Evolutionary conservation across 2,113 vertebrate species (phyloP).

Genomic region (Nannospalax galili): DNA sequence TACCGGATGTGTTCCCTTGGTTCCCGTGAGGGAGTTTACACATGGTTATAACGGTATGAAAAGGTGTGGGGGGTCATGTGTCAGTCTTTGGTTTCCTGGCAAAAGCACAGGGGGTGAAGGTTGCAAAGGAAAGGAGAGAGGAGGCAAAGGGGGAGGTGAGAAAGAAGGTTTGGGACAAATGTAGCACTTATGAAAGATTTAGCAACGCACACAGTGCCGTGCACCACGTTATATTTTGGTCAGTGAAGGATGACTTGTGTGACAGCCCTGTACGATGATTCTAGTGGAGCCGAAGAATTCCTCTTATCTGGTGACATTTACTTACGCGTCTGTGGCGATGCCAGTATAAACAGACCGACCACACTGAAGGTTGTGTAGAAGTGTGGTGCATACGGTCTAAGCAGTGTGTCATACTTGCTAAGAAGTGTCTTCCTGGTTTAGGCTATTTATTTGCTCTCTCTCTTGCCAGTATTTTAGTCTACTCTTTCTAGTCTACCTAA

Average conservation of each 20-base stretch:
- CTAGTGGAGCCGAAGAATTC: background rate
- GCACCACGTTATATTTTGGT: fast-evolving
- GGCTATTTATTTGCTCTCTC: background rate
- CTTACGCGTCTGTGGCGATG: background rate
- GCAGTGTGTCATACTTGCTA: background rate
- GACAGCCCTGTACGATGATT: background rate
- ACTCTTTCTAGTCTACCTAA: background rate
- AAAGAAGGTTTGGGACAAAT: background rate
- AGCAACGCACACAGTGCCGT: too few relatives aligned
- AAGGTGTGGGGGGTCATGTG: background rate
- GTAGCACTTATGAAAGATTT: background rate
- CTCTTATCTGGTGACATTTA: background rate
- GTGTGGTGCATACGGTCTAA: background rate
- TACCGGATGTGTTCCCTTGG: background rate
- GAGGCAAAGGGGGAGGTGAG: background rate
- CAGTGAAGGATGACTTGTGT: background rate
- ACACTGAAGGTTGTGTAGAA: background rate
- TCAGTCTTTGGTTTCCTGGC: background rate
- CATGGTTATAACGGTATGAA: background rate
- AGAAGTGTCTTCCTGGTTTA: background rate
- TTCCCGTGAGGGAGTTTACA: background rate
- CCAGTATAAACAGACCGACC: background rate
- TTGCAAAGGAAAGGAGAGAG: background rate
- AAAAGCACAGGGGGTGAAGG: background rate
- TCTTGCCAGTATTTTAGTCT: background rate